Conservation (phyloP, 2,797 vertebrate genomes). For the Typhlichthys subterraneus region DNA sequence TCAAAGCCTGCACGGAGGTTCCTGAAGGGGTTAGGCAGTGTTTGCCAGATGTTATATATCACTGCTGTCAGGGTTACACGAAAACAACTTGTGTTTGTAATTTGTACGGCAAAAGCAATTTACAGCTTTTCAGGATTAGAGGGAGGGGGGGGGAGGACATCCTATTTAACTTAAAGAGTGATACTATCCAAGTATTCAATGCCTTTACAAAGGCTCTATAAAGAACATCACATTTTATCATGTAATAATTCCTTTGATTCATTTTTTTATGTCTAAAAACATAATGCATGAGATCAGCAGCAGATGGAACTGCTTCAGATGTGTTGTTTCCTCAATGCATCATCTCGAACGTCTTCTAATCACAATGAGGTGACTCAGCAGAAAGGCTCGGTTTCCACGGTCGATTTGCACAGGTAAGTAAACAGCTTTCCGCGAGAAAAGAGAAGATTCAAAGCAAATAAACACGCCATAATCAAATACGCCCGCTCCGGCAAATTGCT, state of each 20-base stretch:
- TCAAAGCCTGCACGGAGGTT: conserved; percentile 63
- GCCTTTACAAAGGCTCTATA: background rate
- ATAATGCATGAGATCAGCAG: background rate
- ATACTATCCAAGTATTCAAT: too few species aligned
- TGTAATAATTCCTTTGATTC: background rate
- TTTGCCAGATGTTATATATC: conserved; percentile 65
- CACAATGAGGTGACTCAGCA: conserved; percentile 40
- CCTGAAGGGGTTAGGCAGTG: conserved; percentile 51
- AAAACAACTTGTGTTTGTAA: too few species aligned
- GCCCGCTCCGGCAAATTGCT: conserved; percentile 58
- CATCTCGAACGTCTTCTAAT: conserved; percentile 23
- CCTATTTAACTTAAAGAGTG: too few species aligned
- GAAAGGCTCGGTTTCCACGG: conserved; percentile 32
- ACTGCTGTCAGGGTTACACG: conserved; percentile 39
- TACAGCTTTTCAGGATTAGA: conserved; percentile 5
- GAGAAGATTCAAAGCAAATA: conserved; percentile 59
- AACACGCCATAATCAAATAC: conserved; percentile 60
- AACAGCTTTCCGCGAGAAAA: conserved; percentile 51
- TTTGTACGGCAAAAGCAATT: too few species aligned
- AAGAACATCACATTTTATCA: background rate
- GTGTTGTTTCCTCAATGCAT: conserved; percentile 38
- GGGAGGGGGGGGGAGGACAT: too few species aligned
- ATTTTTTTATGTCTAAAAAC: background rate
- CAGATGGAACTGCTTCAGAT: conserved; percentile 8
- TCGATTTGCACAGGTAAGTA: conserved; percentile 58